Base-by-base conservation (phyloP, 2,888 invertebrate species). In the Nemurella pictetii region DNA sequence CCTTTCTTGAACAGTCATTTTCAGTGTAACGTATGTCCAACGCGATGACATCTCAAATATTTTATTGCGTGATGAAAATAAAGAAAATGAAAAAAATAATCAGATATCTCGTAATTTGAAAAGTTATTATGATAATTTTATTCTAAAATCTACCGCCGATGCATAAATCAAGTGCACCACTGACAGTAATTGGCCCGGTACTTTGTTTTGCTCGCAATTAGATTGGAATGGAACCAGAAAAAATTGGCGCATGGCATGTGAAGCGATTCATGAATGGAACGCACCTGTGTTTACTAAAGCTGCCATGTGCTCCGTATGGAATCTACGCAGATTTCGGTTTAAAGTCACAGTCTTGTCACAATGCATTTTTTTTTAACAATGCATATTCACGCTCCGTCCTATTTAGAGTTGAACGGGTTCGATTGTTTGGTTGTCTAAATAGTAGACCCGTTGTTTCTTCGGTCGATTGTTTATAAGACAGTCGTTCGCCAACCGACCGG, bases 111-210 rank as follows among this genome's bases (percentile, higher is more conserved):
- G 3, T 75, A 28, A 75, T 75, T 75, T 75, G 75, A 27, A 75
- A 75, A 75, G 28, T 55, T 20, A 55, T 55, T 75, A 75, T 75
- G 75, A 27, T 75, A 75, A 75, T 75, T 26, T 75, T 27, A 75
- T 75, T 75, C 0, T 27, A 28, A 75, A 12, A 75, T 28, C 9
- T 75, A 75, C 55, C 55, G 55, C 9, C 55, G 20, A 55, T 55
- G 12, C 55, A 75, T 75, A 20, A 75, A 75, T 75, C 75, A 75
- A 26, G 75, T 75, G 27, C 28, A 75, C 27, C 1, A 75, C 75
- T 75, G 75, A 75, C 75, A 75, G 75, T 75, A 75, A 75, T 75
- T 75, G 75, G 9, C 75, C 28, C 2, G 26, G 27, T n/a, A 75
- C 75, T 75, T 75, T 75, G 75, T 75, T 75, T 27, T 75, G 55